These are phyloP conservation scores for Archegozetes longisetosus DNA, from an alignment of 1,140 invertebrate genomes.

Conservation along the genomic window DNA sequence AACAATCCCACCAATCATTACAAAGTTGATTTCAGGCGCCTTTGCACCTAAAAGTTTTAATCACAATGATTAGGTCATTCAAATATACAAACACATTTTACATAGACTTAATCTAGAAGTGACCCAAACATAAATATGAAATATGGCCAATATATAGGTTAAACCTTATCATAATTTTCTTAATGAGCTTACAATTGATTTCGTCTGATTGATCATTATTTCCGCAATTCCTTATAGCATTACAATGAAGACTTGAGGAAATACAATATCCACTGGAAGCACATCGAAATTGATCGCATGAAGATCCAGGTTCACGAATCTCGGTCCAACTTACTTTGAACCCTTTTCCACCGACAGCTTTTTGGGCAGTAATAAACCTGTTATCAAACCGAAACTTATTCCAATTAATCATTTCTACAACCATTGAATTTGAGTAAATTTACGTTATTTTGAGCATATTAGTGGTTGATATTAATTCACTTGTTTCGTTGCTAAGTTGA, in stretches of 20 bases:
- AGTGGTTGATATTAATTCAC: conserved; percentile 58
- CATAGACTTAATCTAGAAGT: too few species aligned
- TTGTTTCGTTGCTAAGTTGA: conserved; percentile 50
- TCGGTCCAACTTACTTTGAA: conserved; percentile 81
- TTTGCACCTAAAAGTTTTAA: not conserved
- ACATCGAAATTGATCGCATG: not conserved
- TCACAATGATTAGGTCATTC: too few species aligned
- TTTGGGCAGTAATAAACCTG: conserved; percentile 66
- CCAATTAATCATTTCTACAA: too few species aligned
- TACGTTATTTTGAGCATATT: conserved; percentile 64
- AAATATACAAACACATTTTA: too few species aligned
- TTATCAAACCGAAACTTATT: conserved; percentile 28
- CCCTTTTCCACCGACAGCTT: conserved; percentile 59
- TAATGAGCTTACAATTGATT: conserved; percentile 46
- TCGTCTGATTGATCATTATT: conserved; percentile 59
- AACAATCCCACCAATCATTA: not conserved
- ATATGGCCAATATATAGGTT: too few species aligned
- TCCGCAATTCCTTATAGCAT: conserved; percentile 61
- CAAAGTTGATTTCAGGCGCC: not conserved
- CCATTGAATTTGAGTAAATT: conserved; percentile 24
- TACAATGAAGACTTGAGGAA: conserved; percentile 52
- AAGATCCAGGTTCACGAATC: conserved; percentile 21
- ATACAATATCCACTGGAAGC: conserved; percentile 46
- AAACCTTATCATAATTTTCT: too few species aligned
- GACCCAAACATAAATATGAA: too few species aligned